These are phyloP conservation scores for Lacerta bilineata DNA, from an alignment of 2,797 vertebrate genomes.

Conservation along the genomic window DNA sequence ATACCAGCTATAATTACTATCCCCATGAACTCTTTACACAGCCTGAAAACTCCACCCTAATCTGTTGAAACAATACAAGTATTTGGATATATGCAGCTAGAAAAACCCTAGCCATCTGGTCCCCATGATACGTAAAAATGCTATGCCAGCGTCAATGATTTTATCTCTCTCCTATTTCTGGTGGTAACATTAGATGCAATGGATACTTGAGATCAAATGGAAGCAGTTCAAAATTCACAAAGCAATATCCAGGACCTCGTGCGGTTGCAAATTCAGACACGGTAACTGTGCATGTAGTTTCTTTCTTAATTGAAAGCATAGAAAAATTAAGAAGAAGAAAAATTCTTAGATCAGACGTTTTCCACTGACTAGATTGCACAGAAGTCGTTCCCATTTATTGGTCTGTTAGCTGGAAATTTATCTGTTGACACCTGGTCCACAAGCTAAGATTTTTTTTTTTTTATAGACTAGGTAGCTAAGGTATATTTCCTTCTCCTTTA, in stretches of 20 bases:
- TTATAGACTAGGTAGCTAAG: too few relatives aligned
- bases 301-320: neutral
- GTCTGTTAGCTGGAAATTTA: neutral
- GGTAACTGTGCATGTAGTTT: neutral
- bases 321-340: neutral
- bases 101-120: neutral
- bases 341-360: neutral
- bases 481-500: neutral
- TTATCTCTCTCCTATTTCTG: neutral
- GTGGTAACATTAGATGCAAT: neutral
- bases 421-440: neutral
- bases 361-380: neutral
- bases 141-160: neutral
- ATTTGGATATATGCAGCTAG: neutral
- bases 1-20: slow-evolving; percentile 8
- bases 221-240: neutral
- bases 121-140: neutral
- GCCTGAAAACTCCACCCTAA: slow-evolving; percentile 3
- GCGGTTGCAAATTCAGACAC: neutral
- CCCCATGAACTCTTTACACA: slow-evolving; percentile 31
- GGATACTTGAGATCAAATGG: neutral
- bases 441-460: neutral
- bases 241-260: neutral
- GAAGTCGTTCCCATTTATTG: neutral
- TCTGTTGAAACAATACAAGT: slow-evolving; percentile 6